Evolutionary conservation across 1,140 invertebrate genomes (phyloP), one percentile per base, ranked within the genome.

Genomic region (Parasteatoda tepidariorum): DNA sequence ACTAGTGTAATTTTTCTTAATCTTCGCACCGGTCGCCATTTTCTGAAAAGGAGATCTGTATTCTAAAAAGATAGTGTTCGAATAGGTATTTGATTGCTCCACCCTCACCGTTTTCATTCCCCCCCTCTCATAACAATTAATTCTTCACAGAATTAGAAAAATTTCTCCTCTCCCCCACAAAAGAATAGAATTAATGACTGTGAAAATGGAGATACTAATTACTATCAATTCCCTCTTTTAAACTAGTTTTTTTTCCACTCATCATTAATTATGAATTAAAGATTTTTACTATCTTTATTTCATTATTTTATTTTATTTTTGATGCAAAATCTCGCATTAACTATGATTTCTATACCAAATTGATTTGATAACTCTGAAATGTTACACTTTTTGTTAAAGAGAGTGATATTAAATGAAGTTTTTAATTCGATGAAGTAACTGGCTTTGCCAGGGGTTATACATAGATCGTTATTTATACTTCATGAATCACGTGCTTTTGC

Each of bases 141-240:
- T 67, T 79, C 75, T 68, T 79, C 38, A 13, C 9, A 48, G 22
- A 68, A 68, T 66, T 67, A 79, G 75, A 68, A 79, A 79, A 79
- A 66, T 74, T 28, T 30, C 18, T 34, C 31, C 26, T 30, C 62
- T 34, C 26, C 64, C 41, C 61, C 38, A 34, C 26, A 22, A 61
- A 66, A 79, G 75, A 79, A 79, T 55, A 34, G 75, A 79, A 79
- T 79, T 79, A 79, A 79, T 79, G 75, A 79, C 75, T 68, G 75
- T 79, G 75, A 79, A 79, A 79, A 79, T 79, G 75, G 41, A 79
- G 75, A 79, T 67, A 62, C 75, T 79, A 79, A 79, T 79, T 79
- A 68, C 75, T 26, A 79, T 67, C 48, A 38, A 68, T 67, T 79
- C 64, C 22, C 28, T n/a, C 38, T 48, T 48, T 48, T 48, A 18